Percentiles rank a stretch among this genome's conserved stretches.
Evolutionary conservation across 2,888 invertebrate genomes (phyloP).

Genomic region (Sussaba pulchella): DNA sequence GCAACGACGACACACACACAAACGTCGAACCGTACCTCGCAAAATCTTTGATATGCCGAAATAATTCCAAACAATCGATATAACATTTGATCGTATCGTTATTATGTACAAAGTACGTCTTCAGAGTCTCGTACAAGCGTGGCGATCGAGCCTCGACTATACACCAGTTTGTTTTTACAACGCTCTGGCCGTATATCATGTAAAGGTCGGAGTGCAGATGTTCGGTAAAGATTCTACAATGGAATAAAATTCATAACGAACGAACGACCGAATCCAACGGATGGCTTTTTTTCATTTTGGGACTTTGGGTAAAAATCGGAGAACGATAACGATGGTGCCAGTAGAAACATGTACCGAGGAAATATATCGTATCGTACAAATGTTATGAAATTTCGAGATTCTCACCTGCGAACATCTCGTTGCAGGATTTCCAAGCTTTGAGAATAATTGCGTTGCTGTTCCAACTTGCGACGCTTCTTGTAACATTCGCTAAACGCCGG

Average conservation of each 20-base stretch:
- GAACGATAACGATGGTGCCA: neutral
- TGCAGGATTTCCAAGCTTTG: constrained; percentile 75
- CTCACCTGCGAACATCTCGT: constrained; percentile 78
- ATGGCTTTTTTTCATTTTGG: neutral
- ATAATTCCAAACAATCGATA: constrained; percentile 86
- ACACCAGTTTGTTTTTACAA: constrained; percentile 87
- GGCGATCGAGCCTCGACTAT: constrained; percentile 87
- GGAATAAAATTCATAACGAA: constrained; percentile 48
- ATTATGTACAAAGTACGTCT: constrained; percentile 85
- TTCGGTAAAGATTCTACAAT: constrained; percentile 87
- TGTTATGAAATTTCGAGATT: neutral
- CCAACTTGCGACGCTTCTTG: constrained; percentile 73
- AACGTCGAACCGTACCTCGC: constrained; percentile 79
- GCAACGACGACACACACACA: neutral
- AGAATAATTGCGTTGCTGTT: constrained; percentile 72
- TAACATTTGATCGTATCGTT: constrained; percentile 84
- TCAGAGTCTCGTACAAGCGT: constrained; percentile 86
- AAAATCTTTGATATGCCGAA: constrained; percentile 83
- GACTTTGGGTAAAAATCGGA: neutral
- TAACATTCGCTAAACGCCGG: constrained; percentile 74
- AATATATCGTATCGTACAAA: neutral
- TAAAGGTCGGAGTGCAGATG: constrained; percentile 87
- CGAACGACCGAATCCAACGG: constrained; percentile 14
- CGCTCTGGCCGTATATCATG: constrained; percentile 86
- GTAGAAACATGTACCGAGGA: constrained; percentile 27